Evolutionary conservation across 2,888 invertebrate genomes (phyloP).

Genomic region (Trachelus stipa): DNA sequence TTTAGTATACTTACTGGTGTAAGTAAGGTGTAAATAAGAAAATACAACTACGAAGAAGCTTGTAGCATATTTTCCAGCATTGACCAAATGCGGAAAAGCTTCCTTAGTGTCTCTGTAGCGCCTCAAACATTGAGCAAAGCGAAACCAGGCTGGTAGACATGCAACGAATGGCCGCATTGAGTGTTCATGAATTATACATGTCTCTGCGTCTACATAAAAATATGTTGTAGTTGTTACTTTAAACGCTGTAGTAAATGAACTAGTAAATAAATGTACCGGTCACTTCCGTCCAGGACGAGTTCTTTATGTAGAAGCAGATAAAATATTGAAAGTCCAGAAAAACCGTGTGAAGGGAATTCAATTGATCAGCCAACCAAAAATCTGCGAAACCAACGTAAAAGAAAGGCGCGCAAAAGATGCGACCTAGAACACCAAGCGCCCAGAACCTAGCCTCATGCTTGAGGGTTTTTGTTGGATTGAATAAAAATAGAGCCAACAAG

Average conservation of each 20-base stretch:
- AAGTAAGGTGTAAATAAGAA: constrained; percentile 64
- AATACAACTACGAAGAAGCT: constrained; percentile 80
- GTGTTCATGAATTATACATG: constrained; percentile 64
- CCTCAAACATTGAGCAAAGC: constrained; percentile 86
- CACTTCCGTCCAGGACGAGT: constrained; percentile 71
- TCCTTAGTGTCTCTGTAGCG: constrained; percentile 85
- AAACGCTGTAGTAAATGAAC: neutral
- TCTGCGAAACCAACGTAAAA: constrained; percentile 85
- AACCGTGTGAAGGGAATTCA: constrained; percentile 82
- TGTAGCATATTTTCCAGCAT: constrained; percentile 85
- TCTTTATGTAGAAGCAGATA: constrained; percentile 79
- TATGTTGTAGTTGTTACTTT: neutral
- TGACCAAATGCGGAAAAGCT: constrained; percentile 84
- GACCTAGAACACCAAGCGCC: constrained; percentile 74
- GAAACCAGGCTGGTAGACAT: constrained; percentile 86
- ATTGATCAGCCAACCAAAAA: constrained; percentile 88
- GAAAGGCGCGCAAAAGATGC: constrained; percentile 80
- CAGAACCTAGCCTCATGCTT: constrained; percentile 82
- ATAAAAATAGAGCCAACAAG: constrained; percentile 76
- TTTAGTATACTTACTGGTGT: constrained; percentile 61
- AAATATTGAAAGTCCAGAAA: constrained; percentile 85
- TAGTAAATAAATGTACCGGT: constrained; percentile 56
- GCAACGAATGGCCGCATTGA: constrained; percentile 75
- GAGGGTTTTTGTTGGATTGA: constrained; percentile 83
- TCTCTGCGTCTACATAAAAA: constrained; percentile 63